A percentile compares a stretch with the other conserved stretches of the same genome.
phyloP scores from a whole-genome alignment of 2,888 invertebrate species.

The Brenthis ino region DNA sequence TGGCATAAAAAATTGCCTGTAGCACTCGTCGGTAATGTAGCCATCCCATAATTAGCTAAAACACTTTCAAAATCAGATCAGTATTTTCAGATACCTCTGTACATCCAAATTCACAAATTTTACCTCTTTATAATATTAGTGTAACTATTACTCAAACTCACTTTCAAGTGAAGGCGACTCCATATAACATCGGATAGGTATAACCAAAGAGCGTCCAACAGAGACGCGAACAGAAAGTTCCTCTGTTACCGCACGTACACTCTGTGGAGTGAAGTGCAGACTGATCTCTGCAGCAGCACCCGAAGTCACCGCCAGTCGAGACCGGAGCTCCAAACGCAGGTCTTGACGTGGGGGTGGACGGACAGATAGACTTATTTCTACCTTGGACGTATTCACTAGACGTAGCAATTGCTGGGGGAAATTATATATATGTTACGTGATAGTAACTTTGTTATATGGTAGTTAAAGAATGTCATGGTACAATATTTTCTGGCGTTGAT shows the following conservation, averaged over 20 bases:
- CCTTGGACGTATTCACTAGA: conserved; percentile 60
- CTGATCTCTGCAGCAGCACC: conserved; percentile 56
- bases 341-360: conserved; percentile 57
- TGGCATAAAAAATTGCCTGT: too few species aligned
- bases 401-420: conserved; percentile 53
- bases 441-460: too few species aligned
- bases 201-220: conserved; percentile 39
- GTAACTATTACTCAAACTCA: conserved; percentile 40
- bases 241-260: conserved; percentile 53
- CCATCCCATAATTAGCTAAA: too few species aligned
- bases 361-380: conserved; percentile 57
- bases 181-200: conserved; percentile 64
- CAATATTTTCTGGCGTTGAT: too few species aligned
- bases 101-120: too few species aligned
- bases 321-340: conserved; percentile 52
- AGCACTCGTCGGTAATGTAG: too few species aligned
- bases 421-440: background rate
- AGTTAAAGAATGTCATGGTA: too few species aligned
- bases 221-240: conserved; percentile 53
- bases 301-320: conserved; percentile 54
- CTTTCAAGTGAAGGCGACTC: conserved; percentile 61
- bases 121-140: too few species aligned
- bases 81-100: too few species aligned
- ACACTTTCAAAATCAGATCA: too few species aligned
- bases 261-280: conserved; percentile 55